Conservation (phyloP, 2,797 vertebrate genomes). For the Sebastes matsubarae region DNA sequence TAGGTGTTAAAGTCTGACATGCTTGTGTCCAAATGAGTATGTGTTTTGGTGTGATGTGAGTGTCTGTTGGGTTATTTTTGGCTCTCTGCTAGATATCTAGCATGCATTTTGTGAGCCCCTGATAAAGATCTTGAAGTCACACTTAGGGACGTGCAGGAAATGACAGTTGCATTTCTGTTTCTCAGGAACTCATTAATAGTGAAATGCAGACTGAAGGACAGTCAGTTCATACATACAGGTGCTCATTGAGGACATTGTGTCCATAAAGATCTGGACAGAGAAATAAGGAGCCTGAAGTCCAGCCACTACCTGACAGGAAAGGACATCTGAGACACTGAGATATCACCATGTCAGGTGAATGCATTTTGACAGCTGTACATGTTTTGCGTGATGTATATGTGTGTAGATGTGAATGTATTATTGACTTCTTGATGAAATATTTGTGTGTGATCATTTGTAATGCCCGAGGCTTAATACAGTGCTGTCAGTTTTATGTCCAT, state of each 20-base stretch:
- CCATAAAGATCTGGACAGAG: background rate
- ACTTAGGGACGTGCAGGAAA: constrained; percentile 36
- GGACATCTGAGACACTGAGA: background rate
- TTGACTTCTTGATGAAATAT: background rate
- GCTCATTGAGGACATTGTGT: background rate
- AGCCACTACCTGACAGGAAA: background rate
- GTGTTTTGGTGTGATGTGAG: background rate
- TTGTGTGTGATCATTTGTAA: background rate
- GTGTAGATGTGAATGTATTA: background rate
- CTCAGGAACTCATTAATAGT: background rate
- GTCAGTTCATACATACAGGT: background rate
- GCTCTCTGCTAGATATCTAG: background rate
- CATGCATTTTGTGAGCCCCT: background rate
- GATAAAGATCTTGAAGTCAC: constrained; percentile 59
- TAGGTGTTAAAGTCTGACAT: background rate
- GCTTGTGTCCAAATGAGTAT: background rate
- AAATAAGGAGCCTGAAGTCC: background rate
- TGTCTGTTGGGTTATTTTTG: no score
- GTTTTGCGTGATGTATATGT: background rate
- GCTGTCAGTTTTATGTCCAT: background rate
- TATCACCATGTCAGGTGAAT: constrained; percentile 54
- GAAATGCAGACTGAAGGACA: background rate
- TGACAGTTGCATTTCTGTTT: constrained; percentile 7
- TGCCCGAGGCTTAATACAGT: background rate
- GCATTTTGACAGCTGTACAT: background rate